Evolutionary conservation across 2,113 vertebrate genomes (phyloP).

Genomic region (Thunnus thynnus): DNA sequence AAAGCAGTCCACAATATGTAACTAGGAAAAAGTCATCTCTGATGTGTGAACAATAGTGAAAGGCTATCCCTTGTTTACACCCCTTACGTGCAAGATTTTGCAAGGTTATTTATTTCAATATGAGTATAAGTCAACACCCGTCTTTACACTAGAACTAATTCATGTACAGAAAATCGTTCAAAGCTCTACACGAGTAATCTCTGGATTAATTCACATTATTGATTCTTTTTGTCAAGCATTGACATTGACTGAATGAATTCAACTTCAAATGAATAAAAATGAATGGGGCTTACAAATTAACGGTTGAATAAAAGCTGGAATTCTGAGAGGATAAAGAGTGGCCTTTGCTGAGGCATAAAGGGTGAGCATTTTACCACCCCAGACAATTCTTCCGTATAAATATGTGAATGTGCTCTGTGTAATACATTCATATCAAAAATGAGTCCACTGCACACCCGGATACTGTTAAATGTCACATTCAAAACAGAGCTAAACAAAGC

Average conservation of each 20-base stretch:
- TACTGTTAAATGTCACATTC: slow-evolving; percentile 54
- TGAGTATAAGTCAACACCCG: slow-evolving; percentile 4
- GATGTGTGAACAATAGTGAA: slow-evolving; percentile 19
- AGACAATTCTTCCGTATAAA: slow-evolving; percentile 47
- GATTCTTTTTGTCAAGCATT: slow-evolving; percentile 44
- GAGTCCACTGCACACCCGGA: slow-evolving; percentile 11
- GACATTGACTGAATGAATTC: slow-evolving; percentile 58
- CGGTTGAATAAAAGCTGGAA: slow-evolving; percentile 36
- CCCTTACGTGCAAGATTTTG: slow-evolving; percentile 28
- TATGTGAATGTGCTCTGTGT: slow-evolving; percentile 47
- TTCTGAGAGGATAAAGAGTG: slow-evolving; percentile 37
- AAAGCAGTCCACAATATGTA: slow-evolving; percentile 1
- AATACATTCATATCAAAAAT: slow-evolving; percentile 39
- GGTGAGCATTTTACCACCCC: slow-evolving; percentile 22
- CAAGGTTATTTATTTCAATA: slow-evolving; percentile 36
- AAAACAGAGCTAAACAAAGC: slow-evolving; percentile 22
- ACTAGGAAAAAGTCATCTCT: slow-evolving; percentile 7
- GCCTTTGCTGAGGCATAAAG: slow-evolving; percentile 52
- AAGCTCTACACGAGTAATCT: slow-evolving; percentile 59
- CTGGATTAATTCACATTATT: slow-evolving; percentile 64
- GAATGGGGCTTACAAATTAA: slow-evolving; percentile 44
- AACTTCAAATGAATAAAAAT: slow-evolving; percentile 39
- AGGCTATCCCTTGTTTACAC: not conserved
- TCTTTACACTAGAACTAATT: slow-evolving; percentile 43
- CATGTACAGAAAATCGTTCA: slow-evolving; percentile 55